These are phyloP conservation scores for Flexamia atlantica DNA, from an alignment of 2,888 invertebrate species.

Conservation along the genomic window DNA sequence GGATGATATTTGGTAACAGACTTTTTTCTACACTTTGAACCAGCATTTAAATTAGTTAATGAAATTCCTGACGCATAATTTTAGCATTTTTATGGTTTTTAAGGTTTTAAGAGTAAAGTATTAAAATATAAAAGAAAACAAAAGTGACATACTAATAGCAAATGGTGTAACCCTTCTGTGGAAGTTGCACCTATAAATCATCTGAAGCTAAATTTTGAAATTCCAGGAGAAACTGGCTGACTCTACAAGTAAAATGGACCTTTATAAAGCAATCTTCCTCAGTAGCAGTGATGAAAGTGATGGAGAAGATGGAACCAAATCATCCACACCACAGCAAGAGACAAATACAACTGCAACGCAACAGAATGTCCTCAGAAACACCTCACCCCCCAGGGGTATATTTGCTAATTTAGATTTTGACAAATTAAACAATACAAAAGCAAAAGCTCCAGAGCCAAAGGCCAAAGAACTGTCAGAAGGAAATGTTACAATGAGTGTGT, in stretches of 20 bases:
- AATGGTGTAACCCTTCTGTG: too few relatives aligned
- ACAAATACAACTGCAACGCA: conserved; percentile 74
- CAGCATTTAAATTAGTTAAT: too few relatives aligned
- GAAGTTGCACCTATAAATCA: too few relatives aligned
- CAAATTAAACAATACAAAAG: conserved; percentile 73
- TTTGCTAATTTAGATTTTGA: conserved; percentile 83
- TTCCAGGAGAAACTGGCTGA: conserved; percentile 70
- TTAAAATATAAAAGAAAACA: too few relatives aligned
- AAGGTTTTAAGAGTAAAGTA: too few relatives aligned
- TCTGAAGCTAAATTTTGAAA: too few relatives aligned
- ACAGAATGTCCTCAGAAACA: conserved; percentile 80
- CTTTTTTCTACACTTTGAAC: not conserved
- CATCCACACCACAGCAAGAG: conserved; percentile 71
- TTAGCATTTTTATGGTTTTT: too few relatives aligned
- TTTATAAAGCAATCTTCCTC: conserved; percentile 94
- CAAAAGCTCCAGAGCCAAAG: not conserved
- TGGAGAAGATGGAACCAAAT: conserved; percentile 74
- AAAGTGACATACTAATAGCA: too few relatives aligned
- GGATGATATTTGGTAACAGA: too few relatives aligned
- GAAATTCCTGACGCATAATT: too few relatives aligned
- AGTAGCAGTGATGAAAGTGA: conserved; percentile 83
- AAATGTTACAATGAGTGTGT: conserved; percentile 81
- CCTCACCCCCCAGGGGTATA: conserved; percentile 84
- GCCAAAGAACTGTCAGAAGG: conserved; percentile 73
- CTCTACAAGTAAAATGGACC: conserved; percentile 82